Base-by-base conservation (phyloP, 2,888 invertebrate genomes). In the Drosophila mayaguana region DNA sequence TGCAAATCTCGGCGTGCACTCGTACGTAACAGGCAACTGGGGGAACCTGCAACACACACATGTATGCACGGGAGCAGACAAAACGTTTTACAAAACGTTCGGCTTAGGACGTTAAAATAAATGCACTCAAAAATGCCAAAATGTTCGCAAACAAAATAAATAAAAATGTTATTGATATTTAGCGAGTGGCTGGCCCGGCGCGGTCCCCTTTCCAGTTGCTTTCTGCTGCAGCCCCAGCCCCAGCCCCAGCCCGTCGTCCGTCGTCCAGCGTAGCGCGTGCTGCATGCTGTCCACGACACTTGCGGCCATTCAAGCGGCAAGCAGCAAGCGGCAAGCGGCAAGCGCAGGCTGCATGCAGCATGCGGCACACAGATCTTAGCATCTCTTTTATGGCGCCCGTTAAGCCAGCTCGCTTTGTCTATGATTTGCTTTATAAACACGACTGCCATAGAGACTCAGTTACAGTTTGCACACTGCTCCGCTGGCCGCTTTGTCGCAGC, bases 71-170 rank as follows among this genome's bases (percentile, higher is more conserved):
- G 65, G 76, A 80, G 50, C 67, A 61, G 70, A 86, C 87, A 89
- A 89, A 77, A 79, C 82, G 84, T 76, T 88, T 83, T 83, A 89
- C 85, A 85, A 89, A 89, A 85, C 73, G 82, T 75, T 89, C 83
- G 81, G 60, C 76, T 74, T 81, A 69, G 84, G 84, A 83, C 83
- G 89, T 81, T 85, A 81, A 87, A 89, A 89, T 85, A 85, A 85
- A 85, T 85, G 84, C 89, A 85, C 84, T 85, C 89, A 87, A 85
- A 85, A 85, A 85, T 87, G 89, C 84, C 84, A 89, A 85, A 85
- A 85, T 81, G 84, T 89, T 89, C 75, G 82, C 89, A 85, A 85
- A 89, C 84, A 85, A 85, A 85, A 85, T 89, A 89, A 85, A 85
- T 84, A 85, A 85, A 85, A 85, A 85, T 88, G 85, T 85, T 85